Evolutionary conservation across 2,888 invertebrate species (phyloP).

Genomic region (Mesoligia furuncula): DNA sequence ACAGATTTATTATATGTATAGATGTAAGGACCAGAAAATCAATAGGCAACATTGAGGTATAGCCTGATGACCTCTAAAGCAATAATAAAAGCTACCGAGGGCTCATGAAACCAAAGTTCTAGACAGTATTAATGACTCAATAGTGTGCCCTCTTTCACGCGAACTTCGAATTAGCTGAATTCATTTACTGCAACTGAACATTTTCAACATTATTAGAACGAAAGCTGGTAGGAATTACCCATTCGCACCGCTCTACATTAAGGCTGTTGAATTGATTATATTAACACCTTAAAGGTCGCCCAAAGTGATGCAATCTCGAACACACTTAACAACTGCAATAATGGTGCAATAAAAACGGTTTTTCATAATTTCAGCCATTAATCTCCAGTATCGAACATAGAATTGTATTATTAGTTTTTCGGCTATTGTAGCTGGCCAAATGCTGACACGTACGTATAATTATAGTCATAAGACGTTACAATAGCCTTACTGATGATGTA

Average conservation of each 20-base stretch:
- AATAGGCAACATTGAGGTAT: constrained; percentile 21
- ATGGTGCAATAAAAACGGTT: background rate
- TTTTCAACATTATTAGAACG: constrained; percentile 29
- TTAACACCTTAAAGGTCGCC: constrained; percentile 24
- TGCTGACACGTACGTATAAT: background rate
- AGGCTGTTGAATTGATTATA: background rate
- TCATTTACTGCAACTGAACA: constrained; percentile 40
- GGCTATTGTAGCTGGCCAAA: background rate
- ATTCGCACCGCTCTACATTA: constrained; percentile 1
- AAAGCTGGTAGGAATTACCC: constrained; percentile 30
- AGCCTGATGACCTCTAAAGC: constrained; percentile 42
- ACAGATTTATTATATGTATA: no score
- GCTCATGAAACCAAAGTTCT: constrained; percentile 33
- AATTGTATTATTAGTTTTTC: background rate
- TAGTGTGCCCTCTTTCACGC: constrained; percentile 60
- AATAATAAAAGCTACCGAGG: constrained; percentile 29
- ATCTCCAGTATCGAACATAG: background rate
- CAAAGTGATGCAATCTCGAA: constrained; percentile 8
- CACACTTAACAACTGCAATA: background rate
- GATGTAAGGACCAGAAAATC: constrained; percentile 34
- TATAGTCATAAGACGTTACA: background rate
- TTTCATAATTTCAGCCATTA: background rate
- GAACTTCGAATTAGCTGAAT: constrained; percentile 59
- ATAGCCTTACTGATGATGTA: background rate
- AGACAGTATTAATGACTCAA: constrained; percentile 55